phyloP scores from a whole-genome alignment of 2,888 invertebrate species.

The Drosophila barbarae region DNA sequence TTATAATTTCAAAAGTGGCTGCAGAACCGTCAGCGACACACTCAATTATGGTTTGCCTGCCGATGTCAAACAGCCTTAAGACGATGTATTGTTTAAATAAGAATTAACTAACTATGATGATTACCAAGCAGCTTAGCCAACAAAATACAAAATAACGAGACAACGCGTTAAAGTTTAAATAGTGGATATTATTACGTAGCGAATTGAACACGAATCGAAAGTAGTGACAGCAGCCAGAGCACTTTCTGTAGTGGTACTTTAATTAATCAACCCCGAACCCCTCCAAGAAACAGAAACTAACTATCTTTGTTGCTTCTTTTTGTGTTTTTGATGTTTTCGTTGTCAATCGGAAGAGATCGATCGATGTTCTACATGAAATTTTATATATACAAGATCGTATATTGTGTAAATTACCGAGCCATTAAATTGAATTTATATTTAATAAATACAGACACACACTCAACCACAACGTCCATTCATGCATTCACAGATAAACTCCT shows the following conservation, averaged over 20 bases:
- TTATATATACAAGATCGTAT: constrained; percentile 61
- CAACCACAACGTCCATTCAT: constrained; percentile 55
- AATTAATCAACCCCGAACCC: constrained; percentile 21
- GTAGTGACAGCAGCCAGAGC: constrained; percentile 50
- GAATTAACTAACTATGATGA: constrained; percentile 49
- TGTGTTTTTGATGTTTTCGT: constrained; percentile 49
- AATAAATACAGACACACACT: constrained; percentile 49
- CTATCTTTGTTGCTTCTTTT: constrained; percentile 48
- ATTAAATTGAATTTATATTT: constrained; percentile 79
- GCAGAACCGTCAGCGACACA: not conserved
- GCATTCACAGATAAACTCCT: constrained; percentile 46
- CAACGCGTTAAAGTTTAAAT: constrained; percentile 65
- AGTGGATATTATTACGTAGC: constrained; percentile 64
- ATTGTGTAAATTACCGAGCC: constrained; percentile 78
- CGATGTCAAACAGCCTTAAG: constrained; percentile 40
- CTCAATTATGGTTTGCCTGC: constrained; percentile 42
- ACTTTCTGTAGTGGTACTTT: constrained; percentile 45
- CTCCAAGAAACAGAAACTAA: constrained; percentile 18
- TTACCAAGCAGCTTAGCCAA: constrained; percentile 67
- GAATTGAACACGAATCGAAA: constrained; percentile 52
- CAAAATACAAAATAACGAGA: constrained; percentile 54
- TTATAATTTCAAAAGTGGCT: constrained; percentile 21
- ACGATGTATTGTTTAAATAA: constrained; percentile 10
- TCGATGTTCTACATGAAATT: constrained; percentile 47
- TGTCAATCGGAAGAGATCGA: constrained; percentile 45